Base-by-base conservation (phyloP, 2,797 vertebrate genomes). In the Streptopelia turtur region DNA sequence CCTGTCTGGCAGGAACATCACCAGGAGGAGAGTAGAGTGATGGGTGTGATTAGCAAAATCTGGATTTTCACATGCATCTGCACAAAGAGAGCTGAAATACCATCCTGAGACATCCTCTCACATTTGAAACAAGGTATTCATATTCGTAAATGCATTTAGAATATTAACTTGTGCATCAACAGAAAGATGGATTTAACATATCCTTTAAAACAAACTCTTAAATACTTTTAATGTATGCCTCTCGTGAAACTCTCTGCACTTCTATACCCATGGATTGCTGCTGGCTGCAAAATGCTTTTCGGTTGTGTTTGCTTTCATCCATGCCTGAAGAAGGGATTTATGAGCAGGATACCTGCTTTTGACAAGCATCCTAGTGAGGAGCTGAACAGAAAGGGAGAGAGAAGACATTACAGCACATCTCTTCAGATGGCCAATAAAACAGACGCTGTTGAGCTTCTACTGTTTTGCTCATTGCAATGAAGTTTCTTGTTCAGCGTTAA, bases 271-370 rank as follows among this genome's bases (percentile, higher is more conserved):
- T 2, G 3, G 68, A 55, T 6, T 70, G 45, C 50, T 85, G 78
- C 71, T 63, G 89, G 37, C 74, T 88, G 49, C 66, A 87, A 33
- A 65, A 60, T 1, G 17, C 47, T 14, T 8, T 20, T 11, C 61
- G 39, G 6, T 11, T 21, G 56, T 39, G 68, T 68, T 79, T 87
- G 56, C 80, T 60, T 18, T 59, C 33, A 17, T 37, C 0, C 0
- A 80, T 74, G 92, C 86, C 88, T 72, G 63, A 39, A 83, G 56
- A 93, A 83, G 81, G 88, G 81, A 90, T 94, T 90, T 94, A 76
- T 10, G 83, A 74, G 90, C 52, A 90, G 53, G 66, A 53, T 74
- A 66, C 35, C 60, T 64, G 75, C 53, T 57, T 90, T 37, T 56
- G 49, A 69, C 0, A 8, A 80, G 75, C 27, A 7, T 27, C 30